Base-by-base conservation (phyloP, 1,140 invertebrate species). In the Arctopsyche grandis region DNA sequence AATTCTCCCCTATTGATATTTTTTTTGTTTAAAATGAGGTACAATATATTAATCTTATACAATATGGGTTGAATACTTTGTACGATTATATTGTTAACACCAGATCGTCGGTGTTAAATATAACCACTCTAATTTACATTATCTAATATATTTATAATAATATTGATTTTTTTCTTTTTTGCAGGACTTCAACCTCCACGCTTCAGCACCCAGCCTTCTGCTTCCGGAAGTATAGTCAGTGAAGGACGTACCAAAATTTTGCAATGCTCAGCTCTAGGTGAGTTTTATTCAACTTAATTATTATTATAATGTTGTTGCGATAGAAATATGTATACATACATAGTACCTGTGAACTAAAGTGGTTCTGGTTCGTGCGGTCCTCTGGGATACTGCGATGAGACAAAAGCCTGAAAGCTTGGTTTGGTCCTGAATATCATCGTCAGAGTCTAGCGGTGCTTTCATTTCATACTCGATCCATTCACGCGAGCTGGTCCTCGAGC, bases 161-260 rank as follows among this genome's bases (percentile, higher is more conserved):
- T 52, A 52, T 52, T n/a, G 26, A 46, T 71, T 74, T 46, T 38
- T 46, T 48, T 69, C 0, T 69, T 52, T 82, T 63, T 88, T 87
- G 46, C 85, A 88, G 87, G 84, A 79, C 86, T 86, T 77, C 93
- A 95, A 87, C 93, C 95, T 52, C 95, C 95, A 29, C 88, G 94
- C 77, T 96, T 97, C 86, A 93, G 92, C 81, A 94, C 91, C 80
- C 93, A 95, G 84, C 95, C 94, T 14, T 94, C 94, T 29, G 92
- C 93, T 46, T 93, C 93, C 80, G 94, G 94, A 81, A 95, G 92
- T 84, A 93, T 96, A 84, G 93, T 96, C 83, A 93, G 92, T 85
- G 94, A 96, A 89, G 94, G 94, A 84, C 91, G 93, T 80, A 95
- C 93, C 12, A 97, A 97, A 91, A 96, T 97, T 86, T 90, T 97